Evolutionary conservation across 2,113 vertebrate genomes (phyloP).

Genomic region (Petromus typicus): DNA sequence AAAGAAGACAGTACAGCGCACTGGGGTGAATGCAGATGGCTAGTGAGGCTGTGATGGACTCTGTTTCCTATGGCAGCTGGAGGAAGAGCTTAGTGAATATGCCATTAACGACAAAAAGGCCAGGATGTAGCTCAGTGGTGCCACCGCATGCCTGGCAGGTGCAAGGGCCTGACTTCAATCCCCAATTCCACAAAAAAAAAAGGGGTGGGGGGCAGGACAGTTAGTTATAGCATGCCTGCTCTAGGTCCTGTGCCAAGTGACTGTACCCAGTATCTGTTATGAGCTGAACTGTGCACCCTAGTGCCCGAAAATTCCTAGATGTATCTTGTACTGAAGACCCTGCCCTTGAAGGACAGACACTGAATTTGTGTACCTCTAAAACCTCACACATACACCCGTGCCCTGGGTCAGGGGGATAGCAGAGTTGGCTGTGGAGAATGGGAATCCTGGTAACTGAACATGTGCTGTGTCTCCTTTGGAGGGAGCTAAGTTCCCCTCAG

Average conservation of each 20-base stretch:
- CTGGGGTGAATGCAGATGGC: neutral
- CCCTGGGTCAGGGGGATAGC: neutral
- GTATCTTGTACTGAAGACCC: neutral
- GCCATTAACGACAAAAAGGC: neutral
- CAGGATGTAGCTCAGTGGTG: too few relatives aligned
- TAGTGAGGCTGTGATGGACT: too few relatives aligned
- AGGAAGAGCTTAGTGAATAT: neutral
- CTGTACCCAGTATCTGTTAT: neutral
- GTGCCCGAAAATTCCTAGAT: neutral
- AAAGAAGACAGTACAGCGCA: neutral
- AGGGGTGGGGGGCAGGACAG: too few relatives aligned
- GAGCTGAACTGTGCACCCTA: neutral
- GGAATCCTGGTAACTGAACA: neutral
- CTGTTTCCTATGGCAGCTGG: neutral
- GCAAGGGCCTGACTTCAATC: too few relatives aligned
- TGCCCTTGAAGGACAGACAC: neutral
- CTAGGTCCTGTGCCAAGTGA: neutral
- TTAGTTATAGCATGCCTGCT: neutral
- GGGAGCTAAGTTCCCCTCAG: neutral
- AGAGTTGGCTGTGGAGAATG: neutral
- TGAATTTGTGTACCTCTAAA: neutral
- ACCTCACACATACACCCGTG: neutral
- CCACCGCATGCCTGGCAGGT: too few relatives aligned
- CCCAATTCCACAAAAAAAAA: too few relatives aligned
- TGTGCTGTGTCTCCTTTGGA: neutral